A percentile compares a stretch with the other conserved stretches of the same genome.
phyloP scores from a whole-genome alignment of 2,888 invertebrate species.

The Machimus rusticus region DNA sequence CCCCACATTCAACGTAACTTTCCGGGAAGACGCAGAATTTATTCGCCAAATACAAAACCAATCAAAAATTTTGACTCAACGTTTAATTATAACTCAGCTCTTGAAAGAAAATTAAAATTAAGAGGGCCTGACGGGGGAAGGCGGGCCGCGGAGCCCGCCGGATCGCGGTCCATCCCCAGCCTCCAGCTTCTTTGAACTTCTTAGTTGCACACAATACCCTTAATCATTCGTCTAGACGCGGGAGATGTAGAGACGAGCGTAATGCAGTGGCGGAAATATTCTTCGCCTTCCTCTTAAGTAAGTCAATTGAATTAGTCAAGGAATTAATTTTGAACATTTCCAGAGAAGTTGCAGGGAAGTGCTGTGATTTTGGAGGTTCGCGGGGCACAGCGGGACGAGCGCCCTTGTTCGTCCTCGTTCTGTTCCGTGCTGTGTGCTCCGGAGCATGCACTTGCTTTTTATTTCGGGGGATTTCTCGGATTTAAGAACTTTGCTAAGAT shows the following conservation, averaged over 20 bases:
- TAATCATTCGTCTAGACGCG: constrained; percentile 40
- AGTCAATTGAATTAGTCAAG: constrained; percentile 41
- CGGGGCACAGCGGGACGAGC: background rate
- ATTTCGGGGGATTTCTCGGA: constrained; percentile 7
- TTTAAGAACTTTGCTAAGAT: constrained; percentile 11
- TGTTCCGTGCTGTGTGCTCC: background rate
- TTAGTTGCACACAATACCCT: constrained; percentile 37
- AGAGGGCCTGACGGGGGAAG: constrained; percentile 8
- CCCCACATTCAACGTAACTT: background rate
- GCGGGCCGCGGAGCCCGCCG: background rate
- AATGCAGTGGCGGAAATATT: constrained; percentile 37
- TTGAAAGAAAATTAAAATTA: constrained; percentile 30
- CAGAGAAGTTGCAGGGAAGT: constrained; percentile 1
- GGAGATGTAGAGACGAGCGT: constrained; percentile 15
- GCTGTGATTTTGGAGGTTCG: background rate
- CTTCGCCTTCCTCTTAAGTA: constrained; percentile 38
- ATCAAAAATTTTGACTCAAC: constrained; percentile 36
- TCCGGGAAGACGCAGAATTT: background rate
- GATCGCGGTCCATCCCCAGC: background rate
- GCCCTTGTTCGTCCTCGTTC: background rate
- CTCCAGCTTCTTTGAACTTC: constrained; percentile 14
- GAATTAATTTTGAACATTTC: constrained; percentile 39
- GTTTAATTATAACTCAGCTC: constrained; percentile 27
- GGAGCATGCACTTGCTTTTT: background rate
- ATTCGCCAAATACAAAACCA: constrained; percentile 17